Percentiles rank a stretch among this genome's conserved stretches.
Evolutionary conservation across 2,888 invertebrate species (phyloP).

Genomic region (Entomobrya proxima): DNA sequence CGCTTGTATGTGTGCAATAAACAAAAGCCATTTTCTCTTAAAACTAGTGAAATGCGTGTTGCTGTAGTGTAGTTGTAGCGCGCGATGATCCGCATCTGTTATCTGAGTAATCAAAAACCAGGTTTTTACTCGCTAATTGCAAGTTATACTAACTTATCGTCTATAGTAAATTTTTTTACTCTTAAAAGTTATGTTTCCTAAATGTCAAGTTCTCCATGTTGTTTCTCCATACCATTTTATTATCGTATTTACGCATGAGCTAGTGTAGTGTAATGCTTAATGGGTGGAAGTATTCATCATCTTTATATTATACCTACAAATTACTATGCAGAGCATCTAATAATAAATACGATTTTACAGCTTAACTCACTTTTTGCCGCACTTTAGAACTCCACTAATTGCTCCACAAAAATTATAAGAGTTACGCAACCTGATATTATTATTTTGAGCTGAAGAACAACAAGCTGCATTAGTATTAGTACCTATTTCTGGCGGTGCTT

Average conservation of each 20-base stretch:
- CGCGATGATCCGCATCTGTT: conserved; percentile 53
- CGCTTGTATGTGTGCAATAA: conserved; percentile 42
- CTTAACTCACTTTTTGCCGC: conserved; percentile 24
- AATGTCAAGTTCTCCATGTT: conserved; percentile 40
- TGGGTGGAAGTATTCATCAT: not conserved
- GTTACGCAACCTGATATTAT: conserved; percentile 47
- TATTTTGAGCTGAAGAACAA: not conserved
- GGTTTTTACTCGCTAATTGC: conserved; percentile 64
- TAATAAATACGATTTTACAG: conserved; percentile 20
- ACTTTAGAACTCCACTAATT: conserved; percentile 44
- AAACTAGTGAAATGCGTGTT: not conserved
- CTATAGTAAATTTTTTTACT: conserved; percentile 16
- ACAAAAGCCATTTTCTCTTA: conserved; percentile 11
- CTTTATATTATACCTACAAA: conserved; percentile 25
- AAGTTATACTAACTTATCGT: conserved; percentile 54
- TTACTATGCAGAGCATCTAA: conserved; percentile 6
- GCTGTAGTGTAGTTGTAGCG: not conserved
- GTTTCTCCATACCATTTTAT: conserved; percentile 37
- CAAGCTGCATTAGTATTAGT: not conserved
- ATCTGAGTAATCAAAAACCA: conserved; percentile 57
- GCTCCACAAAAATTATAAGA: conserved; percentile 50
- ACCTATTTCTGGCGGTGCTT: not conserved
- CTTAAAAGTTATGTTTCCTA: conserved; percentile 57
- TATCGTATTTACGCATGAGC: not conserved
- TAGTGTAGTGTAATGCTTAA: not conserved